Evolutionary conservation across 92 coral and sea anemone species (phyloP).

Genomic region (Epizoanthus fatuus): DNA sequence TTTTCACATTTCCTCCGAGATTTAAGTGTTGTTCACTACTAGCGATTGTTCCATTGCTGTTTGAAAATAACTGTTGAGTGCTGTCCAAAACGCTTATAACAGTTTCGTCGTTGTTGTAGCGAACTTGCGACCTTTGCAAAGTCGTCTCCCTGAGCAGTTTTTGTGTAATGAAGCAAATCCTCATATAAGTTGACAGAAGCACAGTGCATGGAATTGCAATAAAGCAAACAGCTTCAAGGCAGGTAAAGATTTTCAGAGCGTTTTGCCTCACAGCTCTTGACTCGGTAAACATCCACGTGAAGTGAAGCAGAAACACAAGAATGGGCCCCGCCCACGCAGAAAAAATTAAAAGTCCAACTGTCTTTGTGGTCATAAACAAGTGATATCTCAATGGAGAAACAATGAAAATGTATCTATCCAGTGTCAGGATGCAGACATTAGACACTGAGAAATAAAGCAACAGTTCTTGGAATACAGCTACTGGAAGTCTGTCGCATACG

Average conservation of each 20-base stretch:
- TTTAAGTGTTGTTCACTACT: background rate
- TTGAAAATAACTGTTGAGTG: background rate
- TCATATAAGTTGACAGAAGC: background rate
- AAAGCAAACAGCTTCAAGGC: constrained; percentile 11
- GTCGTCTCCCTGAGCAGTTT: background rate
- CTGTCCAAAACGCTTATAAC: background rate
- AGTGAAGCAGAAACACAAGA: constrained; percentile 2
- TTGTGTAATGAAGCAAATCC: background rate
- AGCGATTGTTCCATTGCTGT: background rate
- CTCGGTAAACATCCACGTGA: background rate
- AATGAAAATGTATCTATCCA: background rate
- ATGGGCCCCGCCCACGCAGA: background rate
- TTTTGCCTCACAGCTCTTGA: background rate
- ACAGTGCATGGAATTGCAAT: background rate
- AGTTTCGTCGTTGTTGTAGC: background rate
- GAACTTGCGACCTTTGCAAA: background rate
- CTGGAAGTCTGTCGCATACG: constrained; percentile 5
- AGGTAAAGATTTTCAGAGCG: background rate
- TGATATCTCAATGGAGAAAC: background rate
- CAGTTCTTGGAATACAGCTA: background rate
- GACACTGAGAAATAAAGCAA: background rate
- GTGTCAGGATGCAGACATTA: background rate
- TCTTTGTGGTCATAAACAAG: constrained; percentile 7
- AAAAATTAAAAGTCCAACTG: background rate
- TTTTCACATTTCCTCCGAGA: background rate